Evolutionary conservation across 2,888 invertebrate species (phyloP), one percentile per base, ranked within the genome.

Genomic region (Ectemnius continuus): DNA sequence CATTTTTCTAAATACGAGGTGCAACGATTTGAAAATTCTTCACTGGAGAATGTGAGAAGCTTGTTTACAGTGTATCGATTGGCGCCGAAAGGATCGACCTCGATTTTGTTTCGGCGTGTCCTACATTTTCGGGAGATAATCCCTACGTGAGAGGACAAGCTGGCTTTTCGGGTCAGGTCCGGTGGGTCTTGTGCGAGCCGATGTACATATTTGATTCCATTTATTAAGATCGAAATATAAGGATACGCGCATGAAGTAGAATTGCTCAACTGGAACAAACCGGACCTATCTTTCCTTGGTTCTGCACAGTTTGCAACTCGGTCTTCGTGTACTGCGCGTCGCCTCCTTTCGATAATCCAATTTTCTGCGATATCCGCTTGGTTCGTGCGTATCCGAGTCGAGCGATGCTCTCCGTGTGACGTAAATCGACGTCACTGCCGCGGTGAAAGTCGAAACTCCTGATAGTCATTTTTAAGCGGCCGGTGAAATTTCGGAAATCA

Each of bases 381-480:
- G 36, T 11, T 36, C 36, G 36, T 36, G 36, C 36, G 36, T 36
- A 11, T 36, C 36, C 36, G 36, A 36, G 36, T 5, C 36, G 36
- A 8, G 36, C 36, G 36, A 36, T 36, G 36, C 36, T 36, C 36
- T 63, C 61, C 63, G 66, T 80, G 80, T 80, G 80, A 80, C 80
- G 80, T 61, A 80, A 76, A 64, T 67, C 52, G 28, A 70, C 61
- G 57, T 72, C 78, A 74, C 36, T 6, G 36, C 70, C 80, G 69
- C 56, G 66, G 81, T 78, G 80, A 80, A 80, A 80, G 80, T 80
- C 70, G 67, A 65, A 61, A 47, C n/a, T 47, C 26, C 69, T 69
- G 71, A 70, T 57, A 52, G 56, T 67, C 60, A 66, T 65, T 61
- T 70, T 72, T 69, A 64, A 28, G 75, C 36, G 52, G 64, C 48